Conservation (phyloP, 2,888 invertebrate genomes). For the Entomobrya multifasciata region DNA sequence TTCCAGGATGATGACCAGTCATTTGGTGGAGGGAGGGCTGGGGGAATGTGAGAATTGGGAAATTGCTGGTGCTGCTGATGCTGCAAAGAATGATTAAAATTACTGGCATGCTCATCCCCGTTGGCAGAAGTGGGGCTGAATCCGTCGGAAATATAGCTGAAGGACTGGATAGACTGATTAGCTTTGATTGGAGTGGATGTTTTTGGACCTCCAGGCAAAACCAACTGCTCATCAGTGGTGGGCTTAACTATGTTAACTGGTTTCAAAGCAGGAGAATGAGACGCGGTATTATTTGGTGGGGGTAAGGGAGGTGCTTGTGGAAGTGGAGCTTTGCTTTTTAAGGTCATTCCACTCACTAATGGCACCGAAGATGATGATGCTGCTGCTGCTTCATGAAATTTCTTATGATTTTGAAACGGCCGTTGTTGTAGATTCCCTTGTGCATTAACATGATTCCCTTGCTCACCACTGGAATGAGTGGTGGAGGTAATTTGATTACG, state of each 20-base stretch:
- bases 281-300: conserved; percentile 41
- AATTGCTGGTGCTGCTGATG: conserved; percentile 8
- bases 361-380: background rate
- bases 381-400: conserved; percentile 51
- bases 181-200: conserved; percentile 79
- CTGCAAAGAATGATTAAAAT: conserved; percentile 53
- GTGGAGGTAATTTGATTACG: conserved; percentile 69
- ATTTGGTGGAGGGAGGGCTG: conserved; percentile 63
- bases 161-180: conserved; percentile 72
- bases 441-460: conserved; percentile 44
- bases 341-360: conserved; percentile 41
- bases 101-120: conserved; percentile 42
- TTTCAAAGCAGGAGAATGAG: conserved; percentile 64
- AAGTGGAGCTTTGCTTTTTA: conserved; percentile 50
- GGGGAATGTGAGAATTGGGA: conserved; percentile 45
- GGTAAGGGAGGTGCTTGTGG: conserved; percentile 49
- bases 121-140: conserved; percentile 44
- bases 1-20: conserved; percentile 51
- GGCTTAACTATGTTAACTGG: conserved; percentile 79
- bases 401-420: conserved; percentile 54
- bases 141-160: conserved; percentile 70
- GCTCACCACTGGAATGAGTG: conserved; percentile 40
- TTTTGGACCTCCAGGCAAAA: conserved; percentile 72
- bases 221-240: conserved; percentile 73
- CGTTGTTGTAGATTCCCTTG: conserved; percentile 57